These are phyloP conservation scores for Lates japonicus DNA, from an alignment of 2,797 vertebrate species.

Conservation along the genomic window DNA sequence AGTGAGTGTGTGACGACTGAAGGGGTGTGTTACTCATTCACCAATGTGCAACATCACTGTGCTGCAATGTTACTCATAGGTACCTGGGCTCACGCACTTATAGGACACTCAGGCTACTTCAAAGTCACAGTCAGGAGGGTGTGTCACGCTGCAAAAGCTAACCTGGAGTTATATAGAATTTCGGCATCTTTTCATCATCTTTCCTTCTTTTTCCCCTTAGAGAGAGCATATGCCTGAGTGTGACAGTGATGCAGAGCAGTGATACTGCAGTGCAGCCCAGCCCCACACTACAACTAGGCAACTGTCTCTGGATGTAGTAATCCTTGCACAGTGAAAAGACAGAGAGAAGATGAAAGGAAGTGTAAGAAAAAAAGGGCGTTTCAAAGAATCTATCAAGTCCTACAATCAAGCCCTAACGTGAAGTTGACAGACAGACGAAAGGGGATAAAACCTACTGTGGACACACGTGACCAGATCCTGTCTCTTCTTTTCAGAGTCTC, in stretches of 20 bases:
- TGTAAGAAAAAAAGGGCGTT: neutral
- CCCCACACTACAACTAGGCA: constrained; percentile 36
- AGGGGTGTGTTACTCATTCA: constrained; percentile 76
- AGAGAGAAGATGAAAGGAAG: neutral
- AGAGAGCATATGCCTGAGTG: constrained; percentile 6
- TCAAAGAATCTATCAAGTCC: neutral
- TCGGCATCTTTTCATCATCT: neutral
- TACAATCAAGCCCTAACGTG: constrained; percentile 2
- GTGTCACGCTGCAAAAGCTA: constrained; percentile 22
- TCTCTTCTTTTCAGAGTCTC: constrained; percentile 87
- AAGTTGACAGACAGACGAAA: constrained; percentile 3
- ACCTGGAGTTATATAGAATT: constrained; percentile 3
- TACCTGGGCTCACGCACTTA: constrained; percentile 23
- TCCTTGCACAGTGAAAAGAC: constrained; percentile 24
- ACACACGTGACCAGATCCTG: constrained; percentile 93
- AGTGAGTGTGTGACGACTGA: constrained; percentile 60
- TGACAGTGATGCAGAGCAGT: constrained; percentile 64
- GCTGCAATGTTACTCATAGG: constrained; percentile 73
- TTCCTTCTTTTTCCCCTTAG: neutral
- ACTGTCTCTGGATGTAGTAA: constrained; percentile 28
- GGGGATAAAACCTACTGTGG: constrained; percentile 90
- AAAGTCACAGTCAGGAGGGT: constrained; percentile 18
- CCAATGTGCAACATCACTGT: constrained; percentile 67
- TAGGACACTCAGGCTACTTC: neutral
- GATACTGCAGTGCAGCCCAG: constrained; percentile 81